Conservation (phyloP, 2,888 invertebrate species). For the Beris morrisii region DNA sequence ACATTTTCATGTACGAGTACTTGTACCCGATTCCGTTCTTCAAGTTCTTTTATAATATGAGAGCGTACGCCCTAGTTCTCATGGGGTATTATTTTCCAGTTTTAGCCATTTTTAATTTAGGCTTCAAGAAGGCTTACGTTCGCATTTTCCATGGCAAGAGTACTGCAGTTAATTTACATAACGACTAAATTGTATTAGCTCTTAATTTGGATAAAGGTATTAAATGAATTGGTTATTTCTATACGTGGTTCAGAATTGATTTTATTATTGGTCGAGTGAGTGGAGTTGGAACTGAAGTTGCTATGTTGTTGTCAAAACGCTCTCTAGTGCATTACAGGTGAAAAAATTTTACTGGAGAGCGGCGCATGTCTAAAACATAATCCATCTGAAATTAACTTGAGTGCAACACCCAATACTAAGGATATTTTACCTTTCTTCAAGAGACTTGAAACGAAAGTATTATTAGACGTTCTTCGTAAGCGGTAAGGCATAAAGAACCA, state of each 20-base stretch:
- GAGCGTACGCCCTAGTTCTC: slow-evolving; percentile 60
- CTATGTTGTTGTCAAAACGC: no score
- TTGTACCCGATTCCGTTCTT: slow-evolving; percentile 56
- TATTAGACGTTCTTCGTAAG: no score
- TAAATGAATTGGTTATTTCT: neutral
- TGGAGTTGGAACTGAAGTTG: no score
- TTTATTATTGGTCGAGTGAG: no score
- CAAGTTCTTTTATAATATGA: slow-evolving; percentile 61
- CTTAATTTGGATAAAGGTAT: slow-evolving; percentile 1
- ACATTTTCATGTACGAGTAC: slow-evolving; percentile 33
- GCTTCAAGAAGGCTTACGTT: slow-evolving; percentile 60
- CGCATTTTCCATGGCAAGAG: slow-evolving; percentile 53
- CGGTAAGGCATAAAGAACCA: no score
- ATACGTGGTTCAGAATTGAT: neutral
- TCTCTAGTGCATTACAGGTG: no score
- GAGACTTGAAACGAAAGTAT: no score
- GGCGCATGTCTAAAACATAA: no score
- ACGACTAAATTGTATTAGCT: neutral
- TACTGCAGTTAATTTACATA: slow-evolving; percentile 12
- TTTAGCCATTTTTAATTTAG: slow-evolving; percentile 64
- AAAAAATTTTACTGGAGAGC: no score
- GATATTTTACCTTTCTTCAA: no score
- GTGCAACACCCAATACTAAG: no score
- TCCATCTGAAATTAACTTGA: no score
- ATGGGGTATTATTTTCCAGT: slow-evolving; percentile 67